Evolutionary conservation across 2,113 vertebrate species (phyloP).

Genomic region (Seriola aureovittata): DNA sequence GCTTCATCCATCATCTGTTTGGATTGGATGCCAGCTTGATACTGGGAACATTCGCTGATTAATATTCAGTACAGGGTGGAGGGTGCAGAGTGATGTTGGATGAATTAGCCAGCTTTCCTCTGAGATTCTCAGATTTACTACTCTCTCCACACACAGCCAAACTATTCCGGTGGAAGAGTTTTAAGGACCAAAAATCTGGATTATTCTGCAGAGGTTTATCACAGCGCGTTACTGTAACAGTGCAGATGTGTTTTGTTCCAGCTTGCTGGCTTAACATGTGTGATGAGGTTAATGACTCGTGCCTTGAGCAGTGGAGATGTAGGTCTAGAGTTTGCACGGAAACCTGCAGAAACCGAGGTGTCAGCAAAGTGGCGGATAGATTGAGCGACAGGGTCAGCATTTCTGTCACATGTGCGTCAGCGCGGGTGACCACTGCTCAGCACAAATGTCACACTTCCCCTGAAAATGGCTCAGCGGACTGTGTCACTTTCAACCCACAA

Average conservation of each 20-base stretch:
- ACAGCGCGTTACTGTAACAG: background rate
- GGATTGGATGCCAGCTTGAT: constrained; percentile 75
- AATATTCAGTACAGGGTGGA: constrained; percentile 78
- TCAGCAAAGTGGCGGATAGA: constrained; percentile 66
- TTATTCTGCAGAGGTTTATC: constrained; percentile 35
- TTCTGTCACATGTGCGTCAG: constrained; percentile 74
- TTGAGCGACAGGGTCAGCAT: constrained; percentile 74
- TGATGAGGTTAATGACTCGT: constrained; percentile 57
- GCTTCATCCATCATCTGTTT: constrained; percentile 81
- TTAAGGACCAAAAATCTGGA: constrained; percentile 30
- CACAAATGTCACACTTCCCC: constrained; percentile 77
- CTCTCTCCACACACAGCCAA: constrained; percentile 27
- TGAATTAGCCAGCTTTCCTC: constrained; percentile 73
- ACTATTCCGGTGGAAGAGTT: constrained; percentile 16
- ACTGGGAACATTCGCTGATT: constrained; percentile 79
- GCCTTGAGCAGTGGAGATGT: constrained; percentile 19
- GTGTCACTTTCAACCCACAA: constrained; percentile 22
- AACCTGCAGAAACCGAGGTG: constrained; percentile 60
- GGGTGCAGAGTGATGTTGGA: constrained; percentile 60
- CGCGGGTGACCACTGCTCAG: constrained; percentile 77
- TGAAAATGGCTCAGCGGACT: constrained; percentile 55
- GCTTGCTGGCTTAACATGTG: constrained; percentile 37
- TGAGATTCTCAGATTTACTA: constrained; percentile 55
- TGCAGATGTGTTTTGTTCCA: constrained; percentile 19
- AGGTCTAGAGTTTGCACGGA: constrained; percentile 37